A percentile compares a stretch with the other conserved stretches of the same genome.
Conservation (phyloP, 2,113 vertebrate species). For the Muntiacus reevesi region DNA sequence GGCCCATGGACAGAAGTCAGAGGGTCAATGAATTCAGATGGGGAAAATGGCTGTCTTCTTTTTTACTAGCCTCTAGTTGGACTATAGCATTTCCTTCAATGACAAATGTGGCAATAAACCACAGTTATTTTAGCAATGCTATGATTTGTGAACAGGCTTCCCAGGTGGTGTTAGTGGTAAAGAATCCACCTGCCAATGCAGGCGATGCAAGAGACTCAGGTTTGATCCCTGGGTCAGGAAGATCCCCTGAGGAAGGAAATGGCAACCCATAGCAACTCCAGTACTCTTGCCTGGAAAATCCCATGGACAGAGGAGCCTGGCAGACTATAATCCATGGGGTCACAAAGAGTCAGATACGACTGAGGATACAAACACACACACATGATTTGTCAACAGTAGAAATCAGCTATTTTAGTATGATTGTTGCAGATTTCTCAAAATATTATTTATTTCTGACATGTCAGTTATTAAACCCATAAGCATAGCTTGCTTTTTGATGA, state of each 20-base stretch:
- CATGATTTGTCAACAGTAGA: neutral
- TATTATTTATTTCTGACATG: neutral
- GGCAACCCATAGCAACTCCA: neutral
- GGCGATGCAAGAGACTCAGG: neutral
- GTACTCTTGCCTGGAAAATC: neutral
- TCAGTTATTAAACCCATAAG: neutral
- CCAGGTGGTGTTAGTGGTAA: neutral
- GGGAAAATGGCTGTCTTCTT: neutral
- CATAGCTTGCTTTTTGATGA: conserved; percentile 8
- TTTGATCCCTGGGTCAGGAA: neutral
- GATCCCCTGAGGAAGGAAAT: neutral
- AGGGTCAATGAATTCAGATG: neutral
- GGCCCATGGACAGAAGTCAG: neutral
- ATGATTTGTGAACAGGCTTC: neutral
- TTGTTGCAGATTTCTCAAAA: neutral
- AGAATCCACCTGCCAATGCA: neutral
- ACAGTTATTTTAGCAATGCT: neutral
- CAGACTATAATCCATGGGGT: neutral
- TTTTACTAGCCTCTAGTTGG: neutral
- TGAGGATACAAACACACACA: neutral
- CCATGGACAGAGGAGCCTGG: neutral
- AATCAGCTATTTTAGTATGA: neutral
- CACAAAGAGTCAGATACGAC: neutral
- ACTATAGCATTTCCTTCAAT: neutral
- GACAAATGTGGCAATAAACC: neutral